A percentile compares a stretch with the other conserved stretches of the same genome.
Evolutionary conservation across 1,140 invertebrate species (phyloP).

Genomic region (Glossosoma conforme): DNA sequence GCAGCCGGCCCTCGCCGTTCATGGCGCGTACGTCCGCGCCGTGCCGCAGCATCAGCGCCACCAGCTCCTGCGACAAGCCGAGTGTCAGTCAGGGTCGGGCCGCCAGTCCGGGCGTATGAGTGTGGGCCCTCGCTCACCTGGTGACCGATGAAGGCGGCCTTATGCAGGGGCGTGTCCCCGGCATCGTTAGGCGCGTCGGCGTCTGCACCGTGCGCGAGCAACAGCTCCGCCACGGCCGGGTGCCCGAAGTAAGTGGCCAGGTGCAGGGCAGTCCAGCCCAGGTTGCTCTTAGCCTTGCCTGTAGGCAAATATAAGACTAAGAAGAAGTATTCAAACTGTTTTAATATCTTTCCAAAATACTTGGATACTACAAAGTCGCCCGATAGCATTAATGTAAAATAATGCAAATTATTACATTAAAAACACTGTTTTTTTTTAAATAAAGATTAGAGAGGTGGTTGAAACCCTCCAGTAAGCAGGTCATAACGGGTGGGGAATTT

Average conservation of each 20-base stretch:
- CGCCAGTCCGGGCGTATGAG: too few species aligned
- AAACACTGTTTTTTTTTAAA: too few species aligned
- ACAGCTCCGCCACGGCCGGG: conserved; percentile 40
- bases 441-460: too few species aligned
- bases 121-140: too few species aligned
- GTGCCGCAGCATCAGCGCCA: conserved; percentile 62
- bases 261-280: conserved; percentile 50
- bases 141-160: conserved; percentile 48
- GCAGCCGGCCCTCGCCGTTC: conserved; percentile 58
- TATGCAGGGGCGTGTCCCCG: conserved; percentile 47
- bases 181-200: conserved; percentile 46
- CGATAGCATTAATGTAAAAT: too few species aligned
- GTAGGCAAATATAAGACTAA: conserved; percentile 6
- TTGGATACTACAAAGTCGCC: not conserved
- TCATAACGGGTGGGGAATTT: too few species aligned
- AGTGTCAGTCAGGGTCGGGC: too few species aligned
- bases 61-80: conserved; percentile 61
- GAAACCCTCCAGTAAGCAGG: too few species aligned
- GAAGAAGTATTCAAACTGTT: not conserved
- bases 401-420: too few species aligned
- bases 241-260: conserved; percentile 49
- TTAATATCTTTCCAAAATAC: not conserved
- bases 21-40: conserved; percentile 72
- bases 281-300: conserved; percentile 48
- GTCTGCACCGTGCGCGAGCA: conserved; percentile 44